Base-by-base conservation (phyloP, 2,888 invertebrate species). In the Spisula subtruncata region DNA sequence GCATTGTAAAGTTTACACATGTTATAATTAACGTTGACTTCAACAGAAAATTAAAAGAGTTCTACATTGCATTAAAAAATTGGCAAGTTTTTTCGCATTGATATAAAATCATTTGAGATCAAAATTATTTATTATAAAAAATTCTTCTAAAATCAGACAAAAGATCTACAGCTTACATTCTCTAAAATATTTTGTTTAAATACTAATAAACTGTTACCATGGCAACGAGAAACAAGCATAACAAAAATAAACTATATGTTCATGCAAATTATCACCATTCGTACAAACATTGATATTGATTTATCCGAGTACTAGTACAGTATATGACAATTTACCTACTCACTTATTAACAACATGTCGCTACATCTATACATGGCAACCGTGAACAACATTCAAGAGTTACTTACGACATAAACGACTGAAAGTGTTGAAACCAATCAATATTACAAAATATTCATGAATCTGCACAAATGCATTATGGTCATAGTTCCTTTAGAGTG, bases 131-230 rank as follows among this genome's bases (percentile, higher is more conserved):
- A n/a, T 66, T 66, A 25, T 0, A 56, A 66, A 66, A 66, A 66
- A n/a, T n/a, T 25, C 60, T 25, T 66, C 60, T 66, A 66, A 66
- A 66, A 66, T n/a, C 6, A 0, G 25, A 1, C 25, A 66, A 25
- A 25, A 66, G 25, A 8, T 66, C 60, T 66, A 66, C 25, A 6
- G 8, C 25, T 66, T 66, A 25, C 60, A 66, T 12, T 25, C 60
- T n/a, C 25, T 66, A 25, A 66, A 66, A 66, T 66, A 2, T 10
- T 25, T 25, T 25, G 25, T 32, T n/a, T n/a, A n/a, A n/a, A n/a
- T n/a, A n/a, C n/a, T n/a, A n/a, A n/a, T n/a, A n/a, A 75, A 75
- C 35, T 14, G 32, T 75, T 32, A 25, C 75, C 75, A 75, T 75
- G 32, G 75, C 35, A 75, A 75, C 75, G 14, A 75, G 75, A 35